Percentiles rank a stretch among this genome's conserved stretches.
phyloP scores from a whole-genome alignment of 1,140 invertebrate genomes.

The Procambarus virginalis region DNA sequence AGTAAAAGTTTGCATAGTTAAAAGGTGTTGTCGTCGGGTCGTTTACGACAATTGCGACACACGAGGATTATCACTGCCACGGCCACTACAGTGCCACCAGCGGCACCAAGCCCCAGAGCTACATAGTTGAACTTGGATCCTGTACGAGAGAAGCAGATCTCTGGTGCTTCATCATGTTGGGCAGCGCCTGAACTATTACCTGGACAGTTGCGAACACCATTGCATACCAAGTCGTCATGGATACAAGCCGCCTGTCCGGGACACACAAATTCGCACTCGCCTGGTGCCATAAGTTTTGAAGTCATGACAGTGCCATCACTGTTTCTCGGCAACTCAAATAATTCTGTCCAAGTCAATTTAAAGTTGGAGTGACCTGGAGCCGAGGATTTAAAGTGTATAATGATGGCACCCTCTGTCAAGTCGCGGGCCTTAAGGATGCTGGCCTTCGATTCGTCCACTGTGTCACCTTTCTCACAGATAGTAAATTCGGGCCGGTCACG shows the following conservation, averaged over 20 bases:
- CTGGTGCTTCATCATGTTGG: slow-evolving; percentile 72
- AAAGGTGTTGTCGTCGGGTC: slow-evolving; percentile 69
- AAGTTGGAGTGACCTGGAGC: slow-evolving; percentile 84
- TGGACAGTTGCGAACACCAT: slow-evolving; percentile 90
- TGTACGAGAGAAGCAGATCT: slow-evolving; percentile 71
- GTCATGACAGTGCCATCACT: slow-evolving; percentile 85
- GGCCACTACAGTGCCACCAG: slow-evolving; percentile 73
- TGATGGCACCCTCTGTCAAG: slow-evolving; percentile 75
- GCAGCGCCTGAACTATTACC: slow-evolving; percentile 75
- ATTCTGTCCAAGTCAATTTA: slow-evolving; percentile 90
- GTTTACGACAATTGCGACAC: slow-evolving; percentile 75
- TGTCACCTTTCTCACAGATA: slow-evolving; percentile 64
- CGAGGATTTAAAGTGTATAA: slow-evolving; percentile 78
- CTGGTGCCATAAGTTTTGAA: slow-evolving; percentile 78
- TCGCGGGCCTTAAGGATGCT: slow-evolving; percentile 85
- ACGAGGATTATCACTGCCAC: slow-evolving; percentile 75
- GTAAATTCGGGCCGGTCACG: slow-evolving; percentile 64
- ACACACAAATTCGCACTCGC: slow-evolving; percentile 85
- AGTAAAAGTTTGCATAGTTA: slow-evolving; percentile 43
- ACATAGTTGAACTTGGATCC: slow-evolving; percentile 75
- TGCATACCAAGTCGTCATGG: slow-evolving; percentile 86
- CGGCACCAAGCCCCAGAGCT: slow-evolving; percentile 76
- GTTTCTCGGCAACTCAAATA: slow-evolving; percentile 89
- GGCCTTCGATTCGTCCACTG: slow-evolving; percentile 68
- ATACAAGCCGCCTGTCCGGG: slow-evolving; percentile 88